Evolutionary conservation across 2,113 vertebrate species (phyloP).

Genomic region (Cervus canadensis): DNA sequence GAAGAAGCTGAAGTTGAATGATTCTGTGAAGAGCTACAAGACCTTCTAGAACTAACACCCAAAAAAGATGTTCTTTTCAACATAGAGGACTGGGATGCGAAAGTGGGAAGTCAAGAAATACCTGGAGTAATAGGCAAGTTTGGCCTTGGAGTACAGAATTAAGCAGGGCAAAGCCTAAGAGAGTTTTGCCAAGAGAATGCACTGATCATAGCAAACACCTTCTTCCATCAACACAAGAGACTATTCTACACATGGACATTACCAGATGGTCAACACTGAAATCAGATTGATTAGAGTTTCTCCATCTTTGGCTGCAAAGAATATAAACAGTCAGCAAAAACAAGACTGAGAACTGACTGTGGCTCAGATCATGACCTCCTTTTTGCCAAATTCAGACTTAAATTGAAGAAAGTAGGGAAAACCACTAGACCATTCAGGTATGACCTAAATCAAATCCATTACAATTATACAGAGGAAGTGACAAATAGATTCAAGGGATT

Average conservation of each 20-base stretch:
- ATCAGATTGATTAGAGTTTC: not conserved
- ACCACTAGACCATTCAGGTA: not conserved
- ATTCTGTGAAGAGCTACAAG: not conserved
- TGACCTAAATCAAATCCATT: not conserved
- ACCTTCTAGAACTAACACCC: not conserved
- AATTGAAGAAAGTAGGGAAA: not conserved
- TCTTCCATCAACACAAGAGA: not conserved
- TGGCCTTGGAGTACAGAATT: not conserved
- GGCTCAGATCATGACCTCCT: not conserved
- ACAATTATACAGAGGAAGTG: not conserved
- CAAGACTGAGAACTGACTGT: not conserved
- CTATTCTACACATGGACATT: not conserved
- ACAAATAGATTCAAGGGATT: not conserved
- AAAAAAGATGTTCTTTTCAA: not conserved
- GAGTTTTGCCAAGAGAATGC: not conserved
- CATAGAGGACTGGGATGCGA: not conserved
- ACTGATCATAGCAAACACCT: not conserved
- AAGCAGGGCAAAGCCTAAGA: not conserved
- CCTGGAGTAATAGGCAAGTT: not conserved
- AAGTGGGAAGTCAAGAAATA: not conserved
- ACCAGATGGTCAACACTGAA: rapidly evolving
- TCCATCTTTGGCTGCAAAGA: no score
- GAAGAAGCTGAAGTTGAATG: not conserved
- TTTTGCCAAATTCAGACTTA: not conserved
- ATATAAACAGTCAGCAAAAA: not conserved